Evolutionary conservation across 2,797 vertebrate species (phyloP).

Genomic region (Myioborus melanocephalus): DNA sequence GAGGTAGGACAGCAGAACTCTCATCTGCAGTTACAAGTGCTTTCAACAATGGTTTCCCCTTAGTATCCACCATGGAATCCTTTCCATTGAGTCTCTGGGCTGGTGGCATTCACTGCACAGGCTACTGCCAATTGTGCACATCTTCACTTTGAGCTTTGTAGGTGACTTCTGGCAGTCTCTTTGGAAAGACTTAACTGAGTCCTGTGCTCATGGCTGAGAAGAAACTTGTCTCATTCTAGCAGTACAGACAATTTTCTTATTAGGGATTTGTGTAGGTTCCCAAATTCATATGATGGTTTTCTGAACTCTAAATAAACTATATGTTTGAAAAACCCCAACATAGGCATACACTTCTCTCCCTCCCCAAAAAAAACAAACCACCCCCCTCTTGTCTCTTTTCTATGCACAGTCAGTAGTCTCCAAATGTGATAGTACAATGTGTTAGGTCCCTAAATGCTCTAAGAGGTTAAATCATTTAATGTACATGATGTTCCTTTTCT

Average conservation of each 20-base stretch:
- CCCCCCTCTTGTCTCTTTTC: accelerated
- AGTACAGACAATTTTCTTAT: not conserved
- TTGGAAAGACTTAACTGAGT: not conserved
- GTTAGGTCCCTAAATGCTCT: not conserved
- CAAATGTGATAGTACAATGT: no score
- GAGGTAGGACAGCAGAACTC: not conserved
- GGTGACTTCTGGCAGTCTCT: not conserved
- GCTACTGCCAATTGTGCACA: not conserved
- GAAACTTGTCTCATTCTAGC: not conserved
- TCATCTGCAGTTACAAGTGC: not conserved
- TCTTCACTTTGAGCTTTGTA: not conserved
- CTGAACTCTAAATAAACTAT: not conserved
- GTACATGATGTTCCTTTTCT: not conserved
- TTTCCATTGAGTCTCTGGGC: not conserved
- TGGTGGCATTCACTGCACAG: not conserved
- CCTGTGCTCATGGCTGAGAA: not conserved
- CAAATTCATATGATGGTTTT: not conserved
- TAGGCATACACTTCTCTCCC: accelerated
- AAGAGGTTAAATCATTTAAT: not conserved
- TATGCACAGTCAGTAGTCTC: not conserved
- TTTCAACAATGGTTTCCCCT: not conserved
- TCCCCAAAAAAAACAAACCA: not conserved
- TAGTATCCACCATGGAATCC: accelerated
- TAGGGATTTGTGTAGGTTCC: not conserved
- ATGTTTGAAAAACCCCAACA: not conserved